Evolutionary conservation across 1,140 invertebrate genomes (phyloP), one percentile per base, ranked within the genome.

Genomic region (Pinna nobilis): DNA sequence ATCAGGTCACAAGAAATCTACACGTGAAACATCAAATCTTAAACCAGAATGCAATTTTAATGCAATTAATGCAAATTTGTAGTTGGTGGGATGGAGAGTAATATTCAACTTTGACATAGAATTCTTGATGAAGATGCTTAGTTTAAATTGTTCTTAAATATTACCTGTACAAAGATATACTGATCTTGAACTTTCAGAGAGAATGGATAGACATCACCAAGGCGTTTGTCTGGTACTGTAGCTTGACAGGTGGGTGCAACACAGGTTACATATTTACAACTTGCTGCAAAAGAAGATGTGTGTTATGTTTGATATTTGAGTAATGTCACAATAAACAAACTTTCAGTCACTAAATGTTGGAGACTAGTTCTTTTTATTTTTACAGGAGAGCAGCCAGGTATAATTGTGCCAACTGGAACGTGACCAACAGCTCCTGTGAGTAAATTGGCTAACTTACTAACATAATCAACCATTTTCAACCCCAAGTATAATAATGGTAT

Each of bases 161-260:
- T 82, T 81, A 82, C 82, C 82, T 79, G 81, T 74, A 93, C 94
- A 89, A 97, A 96, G 91, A 96, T 93, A 83, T 94, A 97, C 80
- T 96, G 94, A 25, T 93, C 93, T 83, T 92, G 93, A 1, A 95
- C 92, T 83, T 94, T 92, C 86, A 97, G 94, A 79, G 96, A 94
- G 82, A 94, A 92, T 5, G 95, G 92, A 76, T 93, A 91, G 15
- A 91, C 90, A 35, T 59, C 63, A 15, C 82, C 83, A 3, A 85
- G 32, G 20, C 50, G 47, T 20, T 49, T 73, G 61, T 83, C 80
- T 18, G 69, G 53, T 1, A 67, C 76, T 11, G 76, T 61, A 30
- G 78, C 63, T 15, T 61, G 70, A 74, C 80, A 80, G 50, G 49
- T 51, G 9, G 77, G 80, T 4, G 70, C 78, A 33, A 77, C 44